Evolutionary conservation across 2,888 invertebrate genomes (phyloP).

Genomic region (Ischnura elegans): DNA sequence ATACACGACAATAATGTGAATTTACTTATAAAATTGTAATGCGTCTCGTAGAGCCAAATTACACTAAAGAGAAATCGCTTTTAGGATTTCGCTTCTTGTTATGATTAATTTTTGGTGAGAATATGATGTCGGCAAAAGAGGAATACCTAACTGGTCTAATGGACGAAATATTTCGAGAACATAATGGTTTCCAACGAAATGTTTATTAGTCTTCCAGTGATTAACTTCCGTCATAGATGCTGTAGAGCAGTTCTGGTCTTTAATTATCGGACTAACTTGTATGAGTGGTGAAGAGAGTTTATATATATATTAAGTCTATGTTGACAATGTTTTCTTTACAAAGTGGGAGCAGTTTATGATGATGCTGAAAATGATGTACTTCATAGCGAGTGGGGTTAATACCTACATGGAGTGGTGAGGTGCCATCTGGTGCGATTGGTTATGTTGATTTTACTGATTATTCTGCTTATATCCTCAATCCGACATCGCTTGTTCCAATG

Average conservation of each 20-base stretch:
- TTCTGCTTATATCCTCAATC: background rate
- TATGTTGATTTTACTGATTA: background rate
- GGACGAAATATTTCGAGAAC: background rate
- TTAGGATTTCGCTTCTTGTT: conserved; percentile 18
- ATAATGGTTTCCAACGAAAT: conserved; percentile 13
- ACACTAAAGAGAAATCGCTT: background rate
- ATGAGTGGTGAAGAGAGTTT: background rate
- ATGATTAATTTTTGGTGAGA: background rate
- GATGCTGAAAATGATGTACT: background rate
- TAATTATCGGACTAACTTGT: background rate
- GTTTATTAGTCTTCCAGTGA: conserved; percentile 4
- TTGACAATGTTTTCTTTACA: background rate
- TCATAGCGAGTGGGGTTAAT: background rate
- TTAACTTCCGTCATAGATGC: background rate
- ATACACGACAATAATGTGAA: background rate
- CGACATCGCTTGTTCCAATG: background rate
- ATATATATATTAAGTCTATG: too few relatives aligned
- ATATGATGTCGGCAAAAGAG: background rate
- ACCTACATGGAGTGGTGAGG: background rate
- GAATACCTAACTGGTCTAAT: background rate
- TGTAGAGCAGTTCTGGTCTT: background rate
- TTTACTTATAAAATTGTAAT: background rate
- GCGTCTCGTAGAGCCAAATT: background rate
- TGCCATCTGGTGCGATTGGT: background rate
- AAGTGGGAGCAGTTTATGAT: background rate